Base-by-base conservation (phyloP, 2,888 invertebrate species). In the Phaonia tiefii region DNA sequence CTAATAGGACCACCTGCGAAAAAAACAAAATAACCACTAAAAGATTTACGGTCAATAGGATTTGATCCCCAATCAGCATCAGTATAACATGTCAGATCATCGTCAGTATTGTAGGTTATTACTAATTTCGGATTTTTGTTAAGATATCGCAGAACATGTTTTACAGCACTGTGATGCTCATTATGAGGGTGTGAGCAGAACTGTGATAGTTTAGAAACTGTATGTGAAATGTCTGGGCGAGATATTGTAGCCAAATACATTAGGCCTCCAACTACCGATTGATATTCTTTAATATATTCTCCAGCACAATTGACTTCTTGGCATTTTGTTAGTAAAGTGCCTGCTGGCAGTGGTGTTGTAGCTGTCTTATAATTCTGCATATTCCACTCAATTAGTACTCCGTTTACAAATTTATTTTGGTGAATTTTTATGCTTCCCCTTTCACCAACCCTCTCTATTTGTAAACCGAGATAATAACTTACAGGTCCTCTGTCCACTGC, bases 41-140 rank as follows among this genome's bases (percentile, higher is more conserved):
- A 83, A 0, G 83, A 84, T 22, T 79, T 83, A 0, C 81, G 75
- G 56, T 83, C 80, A 13, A 56, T 73, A 10, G 44, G 25, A 11
- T 83, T 79, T 1, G 79, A 83, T 13, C 75, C 81, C 83, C 79
- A 83, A 49, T 84, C 84, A 20, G 83, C 78, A 80, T 84, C 83
- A 76, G 83, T 60, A 13, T 39, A 80, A 26, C 63, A 80, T 0
- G 70, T 1, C 22, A 76, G 58, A 54, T 8, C 13, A 22, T 66
- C 39, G 46, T 69, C 63, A 65, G n/a, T 54, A 31, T 78, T 44
- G 11, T 25, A 74, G 15, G 22, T 15, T 74, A 79, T 39, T 42
- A 22, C 39, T 54, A 69, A 31, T 37, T 70, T 72, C 11, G 58
- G 46, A 1, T 26, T 25, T 5, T 5, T 31, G 22, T 76, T 81